Percentiles rank a stretch among this genome's conserved stretches.
Evolutionary conservation across 2,113 vertebrate species (phyloP).

Genomic region (Hippoglossus stenolepis): DNA sequence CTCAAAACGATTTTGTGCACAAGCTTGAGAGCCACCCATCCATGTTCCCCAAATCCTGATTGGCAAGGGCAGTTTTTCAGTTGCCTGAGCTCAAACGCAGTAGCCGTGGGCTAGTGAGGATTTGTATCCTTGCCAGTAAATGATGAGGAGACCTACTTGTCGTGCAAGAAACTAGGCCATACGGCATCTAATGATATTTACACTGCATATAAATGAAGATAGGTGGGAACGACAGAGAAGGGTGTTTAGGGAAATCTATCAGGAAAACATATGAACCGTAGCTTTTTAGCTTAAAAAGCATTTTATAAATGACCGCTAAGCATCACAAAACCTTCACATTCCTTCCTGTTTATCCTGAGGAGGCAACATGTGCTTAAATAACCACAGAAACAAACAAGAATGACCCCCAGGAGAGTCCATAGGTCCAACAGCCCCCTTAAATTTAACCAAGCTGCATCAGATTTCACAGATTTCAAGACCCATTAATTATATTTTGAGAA

Average conservation of each 20-base stretch:
- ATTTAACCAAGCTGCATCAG: too few relatives aligned
- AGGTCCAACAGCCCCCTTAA: too few relatives aligned
- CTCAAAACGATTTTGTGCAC: not conserved
- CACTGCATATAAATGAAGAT: constrained; percentile 17
- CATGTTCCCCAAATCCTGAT: constrained; percentile 12
- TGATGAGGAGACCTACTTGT: constrained; percentile 39
- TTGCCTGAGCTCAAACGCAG: constrained; percentile 24
- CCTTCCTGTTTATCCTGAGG: not conserved
- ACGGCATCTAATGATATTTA: constrained; percentile 50
- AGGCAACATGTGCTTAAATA: not conserved
- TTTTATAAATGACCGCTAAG: not conserved
- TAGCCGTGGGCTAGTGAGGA: constrained; percentile 17
- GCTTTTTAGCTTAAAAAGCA: too few relatives aligned
- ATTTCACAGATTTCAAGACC: too few relatives aligned
- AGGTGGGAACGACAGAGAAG: constrained; percentile 1
- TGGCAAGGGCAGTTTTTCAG: constrained; percentile 23
- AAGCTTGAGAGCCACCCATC: not conserved
- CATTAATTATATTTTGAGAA: too few relatives aligned
- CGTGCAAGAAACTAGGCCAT: constrained; percentile 49
- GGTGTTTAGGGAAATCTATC: not conserved
- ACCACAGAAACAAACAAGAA: not conserved
- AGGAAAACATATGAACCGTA: not conserved
- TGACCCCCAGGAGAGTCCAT: not conserved
- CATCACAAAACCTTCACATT: too few relatives aligned
- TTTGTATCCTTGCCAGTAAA: constrained; percentile 26